Evolutionary conservation across 2,113 vertebrate species (phyloP).

Genomic region (Nyctibius bracteatus): DNA sequence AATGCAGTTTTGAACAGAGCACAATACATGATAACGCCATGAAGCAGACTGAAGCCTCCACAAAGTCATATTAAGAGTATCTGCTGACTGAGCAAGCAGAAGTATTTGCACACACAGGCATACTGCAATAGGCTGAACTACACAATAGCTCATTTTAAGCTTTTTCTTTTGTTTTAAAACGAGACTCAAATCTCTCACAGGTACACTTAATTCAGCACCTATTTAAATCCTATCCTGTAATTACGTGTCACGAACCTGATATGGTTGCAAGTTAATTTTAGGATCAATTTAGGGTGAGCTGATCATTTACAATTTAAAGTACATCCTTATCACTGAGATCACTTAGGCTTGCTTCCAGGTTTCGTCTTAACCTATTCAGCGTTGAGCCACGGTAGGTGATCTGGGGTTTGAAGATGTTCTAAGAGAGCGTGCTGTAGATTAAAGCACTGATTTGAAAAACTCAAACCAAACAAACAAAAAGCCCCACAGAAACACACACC

Average conservation of each 20-base stretch:
- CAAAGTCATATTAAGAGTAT: not conserved
- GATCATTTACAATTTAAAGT: fast-evolving
- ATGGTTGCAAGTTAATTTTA: not conserved
- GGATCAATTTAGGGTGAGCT: not conserved
- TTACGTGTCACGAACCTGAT: not conserved
- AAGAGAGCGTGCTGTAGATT: not conserved
- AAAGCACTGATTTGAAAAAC: not conserved
- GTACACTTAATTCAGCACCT: not conserved
- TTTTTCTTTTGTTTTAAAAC: not conserved
- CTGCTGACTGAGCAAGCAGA: slow-evolving; percentile 16
- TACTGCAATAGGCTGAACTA: not conserved
- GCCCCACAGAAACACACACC: not conserved
- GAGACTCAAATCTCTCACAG: not conserved
- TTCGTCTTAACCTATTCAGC: not conserved
- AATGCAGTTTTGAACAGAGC: not conserved
- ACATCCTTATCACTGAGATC: not conserved
- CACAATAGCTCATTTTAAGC: not conserved
- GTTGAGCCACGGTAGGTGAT: not conserved
- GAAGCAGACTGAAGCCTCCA: not conserved
- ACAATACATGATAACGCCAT: not conserved
- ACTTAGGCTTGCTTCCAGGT: slow-evolving; percentile 7
- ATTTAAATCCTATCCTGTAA: not conserved
- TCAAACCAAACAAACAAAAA: not conserved
- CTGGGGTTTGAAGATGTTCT: not conserved
- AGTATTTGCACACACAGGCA: not conserved